Base-by-base conservation (phyloP, 1,140 invertebrate species). In the Aphidius gifuensis region DNA sequence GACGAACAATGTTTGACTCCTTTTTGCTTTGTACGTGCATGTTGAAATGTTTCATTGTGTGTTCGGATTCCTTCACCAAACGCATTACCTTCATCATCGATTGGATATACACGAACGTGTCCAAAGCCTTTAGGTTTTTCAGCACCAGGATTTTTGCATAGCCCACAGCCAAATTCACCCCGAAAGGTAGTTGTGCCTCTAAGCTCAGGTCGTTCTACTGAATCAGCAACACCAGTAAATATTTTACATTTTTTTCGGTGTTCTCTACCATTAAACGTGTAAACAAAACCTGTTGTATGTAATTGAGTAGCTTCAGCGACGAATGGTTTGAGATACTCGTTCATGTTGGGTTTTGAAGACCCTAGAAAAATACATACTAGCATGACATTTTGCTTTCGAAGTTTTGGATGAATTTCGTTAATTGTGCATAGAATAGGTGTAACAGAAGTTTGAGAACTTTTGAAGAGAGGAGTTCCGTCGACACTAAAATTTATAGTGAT, bases 401-500 rank as follows among this genome's bases (percentile, higher is more conserved):
- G 23, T 9, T 43, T 5, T 43, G 64, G 64, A 16, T 43, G 11
- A 16, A 68, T 23, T 48, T 68, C 61, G 51, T 68, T 68, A 9
- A 68, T 64, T 6, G 61, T 57, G 39, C 50, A 60, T 38, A 64
- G 44, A 23, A 66, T 49, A 44, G 66, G 64, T 39, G 54, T 59
- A 8, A 66, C 46, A 51, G 66, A 67, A 53, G 21, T 62, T 55
- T 51, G 45, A 3, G 63, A 62, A 47, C 53, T 57, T 32, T 59
- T 42, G 38, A 62, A 67, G 9, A 67, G 42, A 44, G 58, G 55
- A 9, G 57, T 50, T n/a, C 64, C 66, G 43, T 67, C 64, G 5
- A 58, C 38, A 49, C 48, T 62, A 55, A 64, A 64, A 58, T 50
- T 51, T 3, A 58, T 39, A 9, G 11, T 39, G 5, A 63, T 53